Evolutionary conservation across 2,113 vertebrate genomes (phyloP), one percentile per base, ranked within the genome.

Genomic region (Oncorhynchus kisutch): DNA sequence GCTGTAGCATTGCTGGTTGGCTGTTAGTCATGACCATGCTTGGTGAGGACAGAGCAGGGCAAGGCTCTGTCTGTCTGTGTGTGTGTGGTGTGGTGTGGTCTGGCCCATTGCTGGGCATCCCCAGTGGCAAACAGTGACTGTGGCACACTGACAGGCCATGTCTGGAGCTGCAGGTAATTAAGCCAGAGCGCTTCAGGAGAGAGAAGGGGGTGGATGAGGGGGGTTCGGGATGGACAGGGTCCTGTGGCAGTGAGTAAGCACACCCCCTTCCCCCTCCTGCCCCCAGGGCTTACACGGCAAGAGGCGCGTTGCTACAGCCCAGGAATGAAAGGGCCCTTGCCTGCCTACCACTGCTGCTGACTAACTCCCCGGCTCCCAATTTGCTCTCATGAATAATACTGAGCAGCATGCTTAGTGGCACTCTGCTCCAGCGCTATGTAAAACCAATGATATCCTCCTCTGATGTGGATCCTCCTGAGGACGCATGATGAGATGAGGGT

Each of bases 301-400:
- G 31, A 68, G 66, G 18, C 16, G 29, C 27, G 16, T 7, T 20
- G 66, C 14, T 48, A 77, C 74, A 73, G 78, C 88, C 82, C 72
- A 57, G 76, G 85, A 83, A 87, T 78, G 77, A 70, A 80, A 49
- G 76, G 79, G 72, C 76, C 72, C 80, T 79, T 66, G 54, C 72
- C 84, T 69, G 57, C 70, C 25, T 48, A 13, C 78, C 82, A 71
- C 66, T 69, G 62, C 45, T 7, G 59, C 81, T 76, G 45, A 27
- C 87, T 78, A 83, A 86, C 90, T 89, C 85, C 84, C 82, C 74
- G 25, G 83, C 82, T 84, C 78, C 89, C 91, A 94, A 93, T 93
- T 94, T 94, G 90, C 86, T 89, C 87, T 94, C 92, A 93, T 93
- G 91, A 94, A 94, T 94, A 94, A 94, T 92, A 91, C 92, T 88